phyloP scores from a whole-genome alignment of 1,140 invertebrate genomes.

The Drosophila arawakana region DNA sequence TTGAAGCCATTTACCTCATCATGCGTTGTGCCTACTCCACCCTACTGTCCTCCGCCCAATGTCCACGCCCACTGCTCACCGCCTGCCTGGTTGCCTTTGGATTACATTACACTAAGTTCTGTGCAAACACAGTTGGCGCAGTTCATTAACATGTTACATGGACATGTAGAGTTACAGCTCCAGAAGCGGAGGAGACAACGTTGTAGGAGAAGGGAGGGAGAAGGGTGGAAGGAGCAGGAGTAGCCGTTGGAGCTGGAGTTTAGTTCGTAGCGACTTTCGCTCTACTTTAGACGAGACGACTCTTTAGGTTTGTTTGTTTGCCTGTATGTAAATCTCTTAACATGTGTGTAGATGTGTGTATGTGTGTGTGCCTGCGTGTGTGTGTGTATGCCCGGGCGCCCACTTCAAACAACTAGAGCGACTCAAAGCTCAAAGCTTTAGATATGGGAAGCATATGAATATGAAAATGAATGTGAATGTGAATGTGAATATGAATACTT shows the following conservation, averaged over 20 bases:
- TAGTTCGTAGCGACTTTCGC: conserved; percentile 58
- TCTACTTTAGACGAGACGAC: conserved; percentile 60
- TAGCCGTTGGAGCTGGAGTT: conserved; percentile 32
- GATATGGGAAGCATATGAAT: conserved; percentile 53
- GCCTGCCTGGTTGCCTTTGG: conserved; percentile 57
- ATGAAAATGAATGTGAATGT: conserved; percentile 41
- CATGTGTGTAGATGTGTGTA: too few relatives aligned
- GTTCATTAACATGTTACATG: conserved; percentile 83
- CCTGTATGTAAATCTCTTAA: conserved; percentile 39
- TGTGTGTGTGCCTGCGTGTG: conserved; percentile 1
- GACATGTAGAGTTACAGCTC: conserved; percentile 50
- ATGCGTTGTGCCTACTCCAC: conserved; percentile 17
- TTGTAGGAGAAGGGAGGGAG: too few relatives aligned
- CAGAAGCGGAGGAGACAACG: background rate
- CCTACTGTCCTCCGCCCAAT: background rate
- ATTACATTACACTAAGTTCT: conserved; percentile 83
- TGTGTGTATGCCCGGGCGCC: conserved; percentile 47
- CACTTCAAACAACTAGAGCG: conserved; percentile 71
- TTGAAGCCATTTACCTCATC: conserved; percentile 10
- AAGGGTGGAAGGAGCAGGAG: background rate
- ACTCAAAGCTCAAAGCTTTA: conserved; percentile 64
- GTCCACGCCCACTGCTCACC: conserved; percentile 6
- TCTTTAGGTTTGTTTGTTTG: conserved; percentile 74
- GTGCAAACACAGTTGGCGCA: conserved; percentile 83
- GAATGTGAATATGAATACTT: conserved; percentile 36